Conservation (phyloP, 2,797 vertebrate genomes). For the Eremophila alpestris region DNA sequence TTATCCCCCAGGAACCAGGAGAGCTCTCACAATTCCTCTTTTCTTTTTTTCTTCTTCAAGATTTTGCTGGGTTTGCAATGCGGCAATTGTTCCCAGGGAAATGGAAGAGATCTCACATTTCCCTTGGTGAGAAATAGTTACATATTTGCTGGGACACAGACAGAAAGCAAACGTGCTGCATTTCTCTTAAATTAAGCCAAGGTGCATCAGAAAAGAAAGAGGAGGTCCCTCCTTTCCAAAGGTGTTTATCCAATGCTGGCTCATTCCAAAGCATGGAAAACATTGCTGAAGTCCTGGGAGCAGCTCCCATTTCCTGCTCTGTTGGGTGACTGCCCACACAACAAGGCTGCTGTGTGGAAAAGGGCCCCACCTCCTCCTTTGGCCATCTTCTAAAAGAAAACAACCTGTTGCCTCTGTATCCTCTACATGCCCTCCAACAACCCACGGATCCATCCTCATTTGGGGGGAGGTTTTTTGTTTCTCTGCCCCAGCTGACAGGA, state of each 20-base stretch:
- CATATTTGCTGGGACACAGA: background rate
- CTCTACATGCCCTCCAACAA: background rate
- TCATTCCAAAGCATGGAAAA: background rate
- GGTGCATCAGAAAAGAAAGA: background rate
- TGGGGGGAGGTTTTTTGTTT: background rate
- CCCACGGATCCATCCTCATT: accelerated
- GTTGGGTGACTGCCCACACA: background rate
- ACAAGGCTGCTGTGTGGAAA: background rate
- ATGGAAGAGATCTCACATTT: background rate
- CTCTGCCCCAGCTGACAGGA: background rate
- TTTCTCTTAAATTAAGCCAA: background rate
- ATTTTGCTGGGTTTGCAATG: background rate
- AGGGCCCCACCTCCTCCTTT: background rate
- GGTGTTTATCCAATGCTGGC: background rate
- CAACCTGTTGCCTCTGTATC: background rate
- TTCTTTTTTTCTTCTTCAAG: accelerated
- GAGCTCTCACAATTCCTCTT: background rate
- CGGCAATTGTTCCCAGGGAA: background rate
- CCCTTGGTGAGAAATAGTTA: background rate
- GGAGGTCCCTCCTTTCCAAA: background rate
- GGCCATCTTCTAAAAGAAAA: background rate
- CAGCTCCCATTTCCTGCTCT: background rate
- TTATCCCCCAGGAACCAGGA: background rate
- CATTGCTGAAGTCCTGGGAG: background rate
- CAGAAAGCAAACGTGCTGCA: accelerated